Evolutionary conservation across 1,140 invertebrate genomes (phyloP).

Genomic region (Eupristina koningsbergeri): DNA sequence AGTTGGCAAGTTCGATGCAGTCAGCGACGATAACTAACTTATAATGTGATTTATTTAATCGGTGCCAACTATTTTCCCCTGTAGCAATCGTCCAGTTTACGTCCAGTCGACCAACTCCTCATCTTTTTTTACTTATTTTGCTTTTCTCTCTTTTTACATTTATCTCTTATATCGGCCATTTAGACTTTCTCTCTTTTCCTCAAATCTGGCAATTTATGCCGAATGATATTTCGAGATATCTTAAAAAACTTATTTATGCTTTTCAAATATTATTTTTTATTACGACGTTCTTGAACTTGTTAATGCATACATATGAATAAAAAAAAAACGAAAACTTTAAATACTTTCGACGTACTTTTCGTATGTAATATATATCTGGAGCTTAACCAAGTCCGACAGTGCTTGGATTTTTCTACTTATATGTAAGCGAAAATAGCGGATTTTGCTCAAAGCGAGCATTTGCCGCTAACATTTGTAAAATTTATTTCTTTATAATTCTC

Average conservation of each 20-base stretch:
- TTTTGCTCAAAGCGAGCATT: too few relatives aligned
- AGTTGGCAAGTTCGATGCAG: constrained; percentile 55
- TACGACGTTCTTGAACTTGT: too few relatives aligned
- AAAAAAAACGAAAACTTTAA: neutral
- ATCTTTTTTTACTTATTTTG: constrained; percentile 12
- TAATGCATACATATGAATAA: too few relatives aligned
- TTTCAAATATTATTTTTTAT: too few relatives aligned
- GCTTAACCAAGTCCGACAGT: neutral
- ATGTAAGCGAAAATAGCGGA: neutral
- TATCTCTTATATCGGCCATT: neutral
- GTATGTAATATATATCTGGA: neutral
- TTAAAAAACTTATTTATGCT: neutral
- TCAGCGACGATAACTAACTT: constrained; percentile 69
- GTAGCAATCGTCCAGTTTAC: constrained; percentile 36
- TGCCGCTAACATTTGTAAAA: too few relatives aligned
- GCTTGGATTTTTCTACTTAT: neutral
- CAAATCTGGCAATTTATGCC: neutral
- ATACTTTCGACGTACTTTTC: neutral
- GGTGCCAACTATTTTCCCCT: constrained; percentile 70
- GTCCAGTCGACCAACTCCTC: constrained; percentile 7
- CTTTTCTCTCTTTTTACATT: neutral
- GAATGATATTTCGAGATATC: neutral
- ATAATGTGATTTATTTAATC: constrained; percentile 74
- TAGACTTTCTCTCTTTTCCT: neutral
- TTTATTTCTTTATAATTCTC: too few relatives aligned